Percentiles rank a stretch among this genome's conserved stretches.
These are phyloP conservation scores for Rhingia campestris DNA, from an alignment of 2,888 invertebrate genomes.

Conservation along the genomic window DNA sequence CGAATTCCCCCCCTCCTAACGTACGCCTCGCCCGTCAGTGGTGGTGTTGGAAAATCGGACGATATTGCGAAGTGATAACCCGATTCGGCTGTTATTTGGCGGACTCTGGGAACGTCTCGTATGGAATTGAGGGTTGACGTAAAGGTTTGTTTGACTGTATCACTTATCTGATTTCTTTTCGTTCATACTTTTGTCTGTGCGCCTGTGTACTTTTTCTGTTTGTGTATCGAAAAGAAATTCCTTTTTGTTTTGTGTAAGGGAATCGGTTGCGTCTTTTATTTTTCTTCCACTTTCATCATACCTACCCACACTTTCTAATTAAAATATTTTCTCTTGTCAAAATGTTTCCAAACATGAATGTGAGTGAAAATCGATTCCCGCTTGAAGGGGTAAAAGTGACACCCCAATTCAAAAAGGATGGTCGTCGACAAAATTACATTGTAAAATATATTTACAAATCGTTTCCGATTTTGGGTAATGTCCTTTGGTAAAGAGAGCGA, in stretches of 20 bases:
- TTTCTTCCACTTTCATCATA: background rate
- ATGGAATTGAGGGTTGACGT: conserved; percentile 27
- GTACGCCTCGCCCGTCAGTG: background rate
- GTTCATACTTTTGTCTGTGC: conserved; percentile 37
- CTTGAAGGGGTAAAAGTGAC: background rate
- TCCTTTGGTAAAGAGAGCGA: conserved; percentile 26
- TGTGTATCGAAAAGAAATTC: background rate
- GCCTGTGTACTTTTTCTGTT: background rate
- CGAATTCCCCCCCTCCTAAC: conserved; percentile 16
- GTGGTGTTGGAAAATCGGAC: background rate
- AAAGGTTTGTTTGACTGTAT: conserved; percentile 36
- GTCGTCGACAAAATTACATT: background rate
- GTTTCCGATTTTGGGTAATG: conserved; percentile 37
- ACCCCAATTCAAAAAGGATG: too few relatives aligned
- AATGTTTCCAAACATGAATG: background rate
- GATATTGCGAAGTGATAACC: too few relatives aligned
- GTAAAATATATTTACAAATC: conserved; percentile 12
- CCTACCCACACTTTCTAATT: conserved; percentile 18
- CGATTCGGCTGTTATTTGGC: background rate
- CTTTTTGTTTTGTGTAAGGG: background rate
- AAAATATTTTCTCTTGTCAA: conserved; percentile 36
- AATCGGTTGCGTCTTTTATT: background rate
- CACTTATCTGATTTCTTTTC: conserved; percentile 56
- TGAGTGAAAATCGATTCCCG: background rate
- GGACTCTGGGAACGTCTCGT: conserved; percentile 2